Percentiles rank a stretch among this genome's conserved stretches.
Evolutionary conservation across 2,113 vertebrate genomes (phyloP).

Genomic region (Notothenia coriiceps): DNA sequence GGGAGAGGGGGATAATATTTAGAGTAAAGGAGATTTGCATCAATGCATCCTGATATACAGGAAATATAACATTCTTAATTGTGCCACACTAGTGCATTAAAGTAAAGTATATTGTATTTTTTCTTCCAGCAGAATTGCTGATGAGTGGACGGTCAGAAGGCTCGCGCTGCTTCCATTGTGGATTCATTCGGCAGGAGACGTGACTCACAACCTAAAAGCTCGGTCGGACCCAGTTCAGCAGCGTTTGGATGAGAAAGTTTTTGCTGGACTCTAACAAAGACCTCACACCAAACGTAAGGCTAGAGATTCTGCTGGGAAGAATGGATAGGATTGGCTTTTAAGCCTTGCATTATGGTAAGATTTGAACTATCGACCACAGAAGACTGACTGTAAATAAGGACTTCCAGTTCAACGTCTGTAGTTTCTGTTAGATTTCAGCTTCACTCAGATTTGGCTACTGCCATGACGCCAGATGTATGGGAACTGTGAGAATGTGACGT

Average conservation of each 20-base stretch:
- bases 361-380: not conserved
- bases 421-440: slow-evolving; percentile 5
- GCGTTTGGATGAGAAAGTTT: slow-evolving; percentile 15
- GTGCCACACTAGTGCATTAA: not conserved
- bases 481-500: slow-evolving; percentile 50
- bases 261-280: not conserved
- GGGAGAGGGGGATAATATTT: too few species aligned
- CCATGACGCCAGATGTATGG: slow-evolving; percentile 3
- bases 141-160: not conserved
- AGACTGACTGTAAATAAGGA: not conserved
- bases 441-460: slow-evolving; percentile 30
- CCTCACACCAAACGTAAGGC: not conserved
- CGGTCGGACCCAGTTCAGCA: slow-evolving; percentile 1
- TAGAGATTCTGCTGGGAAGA: slow-evolving; percentile 5
- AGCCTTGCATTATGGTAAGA: not conserved
- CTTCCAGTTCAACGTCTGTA: not conserved
- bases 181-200: slow-evolving; percentile 13
- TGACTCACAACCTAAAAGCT: not conserved
- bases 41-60: too few species aligned
- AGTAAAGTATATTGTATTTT: slow-evolving; percentile 14
- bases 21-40: too few species aligned
- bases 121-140: not conserved
- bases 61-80: not conserved
- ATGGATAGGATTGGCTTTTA: not conserved
- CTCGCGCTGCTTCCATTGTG: not conserved